Base-by-base conservation (phyloP, 2,888 invertebrate species). In the Arrhopalites spinosus region DNA sequence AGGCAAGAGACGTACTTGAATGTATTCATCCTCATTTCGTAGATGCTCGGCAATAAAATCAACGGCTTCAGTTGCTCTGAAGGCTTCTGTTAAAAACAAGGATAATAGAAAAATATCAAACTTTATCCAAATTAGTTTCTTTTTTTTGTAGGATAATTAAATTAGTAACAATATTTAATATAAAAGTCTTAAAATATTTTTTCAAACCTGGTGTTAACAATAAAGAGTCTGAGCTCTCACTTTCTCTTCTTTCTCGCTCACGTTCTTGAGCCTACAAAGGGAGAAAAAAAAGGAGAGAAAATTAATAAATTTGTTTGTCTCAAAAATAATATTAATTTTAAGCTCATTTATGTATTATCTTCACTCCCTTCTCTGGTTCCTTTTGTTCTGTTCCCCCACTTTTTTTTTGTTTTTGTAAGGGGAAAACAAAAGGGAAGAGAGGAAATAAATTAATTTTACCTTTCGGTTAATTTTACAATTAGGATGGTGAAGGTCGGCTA, bases 11-110 rank as follows among this genome's bases (percentile, higher is more conserved):
- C 85, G 85, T 86, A 98, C 98, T 91, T 97, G 96, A 86, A 98
- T 96, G 85, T 98, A 98, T 84, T 98, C 93, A 88, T 98, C 98
- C 87, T 98, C 98, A 86, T 96, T 96, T 83, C 96, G 91, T 84
- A 98, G 89, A 89, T 99, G 98, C 86, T 97, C 96, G 43, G 98
- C 97, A 82, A 99, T 98, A 86, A 98, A 98, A 86, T 97, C 96
- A 23, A 99, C 96, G 1, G 98, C 98, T 87, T 98, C 97, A 25
- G 97, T 96, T 68, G 96, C 96, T 87, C 97, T 92, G 84, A 94
- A 92, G 73, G 96, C 96, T 87, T 96, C 96, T n/a, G n/a, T n/a
- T n/a, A n/a, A n/a, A n/a, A n/a, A n/a, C n/a, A n/a, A n/a, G n/a
- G n/a, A n/a, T n/a, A n/a, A n/a, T n/a, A n/a, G n/a, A n/a, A n/a